Base-by-base conservation (phyloP, 92 coral and sea anemone genomes). In the Zoanthus solanderi region DNA sequence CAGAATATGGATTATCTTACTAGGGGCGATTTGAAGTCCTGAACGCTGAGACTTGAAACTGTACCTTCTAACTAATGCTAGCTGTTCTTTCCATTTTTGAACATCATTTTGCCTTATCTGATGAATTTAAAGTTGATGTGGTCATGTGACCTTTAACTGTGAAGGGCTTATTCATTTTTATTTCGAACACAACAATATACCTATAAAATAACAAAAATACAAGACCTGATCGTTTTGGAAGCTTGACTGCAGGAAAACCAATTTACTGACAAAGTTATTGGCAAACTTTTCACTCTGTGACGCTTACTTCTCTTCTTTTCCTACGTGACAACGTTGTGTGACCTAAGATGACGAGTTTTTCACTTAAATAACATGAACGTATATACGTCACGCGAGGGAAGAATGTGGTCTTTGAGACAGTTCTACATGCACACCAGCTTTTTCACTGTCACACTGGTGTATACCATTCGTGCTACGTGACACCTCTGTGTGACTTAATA, bases 371-470 rank as follows among this genome's bases (percentile, higher is more conserved):
- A 15, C 37, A 5, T 68, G 42, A 11, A 53, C 85, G 9, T 68
- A 30, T 57, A 45, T 46, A 63, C 6, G 12, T 57, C 58, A 66
- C 61, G 58, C 61, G 3, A 45, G 32, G 16, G 52, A 78, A 56
- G 31, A 57, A 23, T 18, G 84, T 80, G 84, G 46, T 80, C 58
- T 63, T 66, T 81, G 85, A 46, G 37, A 18, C 46, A 18, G 85
- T 60, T 73, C 85, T 44, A 5, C 9, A 18, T 46, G 85, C 85
- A 56, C 65, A 81, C 75, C 16, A 46, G 8, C n/a, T 42, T 8
- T n/a, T 47, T 34, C 32, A 37, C 69, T 60, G 53, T 79, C 71
- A 79, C 52, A 69, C 84, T 60, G 34, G 32, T 52, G 12, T 79
- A 79, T 48, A 53, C 71, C 78, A 79, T 79, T 60, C 47, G 30